Base-by-base conservation (phyloP, 2,113 vertebrate genomes). In the Vidua chalybeata region DNA sequence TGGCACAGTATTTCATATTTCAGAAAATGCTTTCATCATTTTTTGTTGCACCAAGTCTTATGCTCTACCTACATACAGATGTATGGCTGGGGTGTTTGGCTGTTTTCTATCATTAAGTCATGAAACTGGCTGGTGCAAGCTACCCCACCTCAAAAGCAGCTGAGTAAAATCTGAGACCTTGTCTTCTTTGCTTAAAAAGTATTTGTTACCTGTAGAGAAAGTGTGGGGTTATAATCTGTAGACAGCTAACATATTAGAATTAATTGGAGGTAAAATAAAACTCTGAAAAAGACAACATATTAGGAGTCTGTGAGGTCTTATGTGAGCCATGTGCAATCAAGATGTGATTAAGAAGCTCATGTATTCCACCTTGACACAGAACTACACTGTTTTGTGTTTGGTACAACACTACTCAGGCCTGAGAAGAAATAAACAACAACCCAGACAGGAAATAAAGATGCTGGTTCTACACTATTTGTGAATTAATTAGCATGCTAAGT, bases 401-500 rank as follows among this genome's bases (percentile, higher is more conserved):
- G 7, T 83, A 39, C 3, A 90, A 26, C 9, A 66, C 6, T 51
- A 16, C 23, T 73, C 21, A 45, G 30, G 19, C 7, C 43, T 75
- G 22, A 54, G 37, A 85, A 31, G 43, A n/a, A 78, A 89, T 59
- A 92, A 90, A 13, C 0, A 20, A 8, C 31, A 41, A 39, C 11
- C 1, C 10, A 63, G 31, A 72, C 39, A 86, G 41, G 30, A 48
- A 87, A 85, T 87, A 67, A 14, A 49, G 1, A 41, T 10, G 3
- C 31, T 63, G 10, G 8, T 72, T 78, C 43, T 66, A 49, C 67
- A 58, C 14, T 51, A 51, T 61, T 61, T 77, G 22, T 91, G 48
- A 93, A 92, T 93, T 90, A 90, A 94, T 92, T 94, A 78, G 30
- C 75, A 71, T 71, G 76, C 45, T 84, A 92, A 93, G 14, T 67